Base-by-base conservation (phyloP, 1,140 invertebrate species). In the Drosophila lacteicornis region DNA sequence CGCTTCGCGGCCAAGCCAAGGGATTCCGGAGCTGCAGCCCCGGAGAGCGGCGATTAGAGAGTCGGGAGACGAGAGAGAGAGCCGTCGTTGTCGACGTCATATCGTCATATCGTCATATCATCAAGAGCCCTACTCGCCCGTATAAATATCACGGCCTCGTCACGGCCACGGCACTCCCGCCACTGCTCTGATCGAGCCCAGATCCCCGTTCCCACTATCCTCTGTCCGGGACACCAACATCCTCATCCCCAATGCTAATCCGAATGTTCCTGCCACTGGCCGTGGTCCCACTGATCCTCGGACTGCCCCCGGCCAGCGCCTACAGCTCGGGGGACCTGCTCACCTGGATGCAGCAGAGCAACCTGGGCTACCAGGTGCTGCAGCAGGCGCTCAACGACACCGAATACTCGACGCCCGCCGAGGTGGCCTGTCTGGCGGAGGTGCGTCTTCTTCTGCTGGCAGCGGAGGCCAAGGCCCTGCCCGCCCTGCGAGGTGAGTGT, bases 341-440 rank as follows among this genome's bases (percentile, higher is more conserved):
- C 2, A 67, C 42, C 11, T 90, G 86, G 86, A 40, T 91, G 68
- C 86, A 91, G 58, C 33, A 36, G 0, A 91, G 82, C 43, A 90
- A 91, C 38, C 66, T 90, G 25, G 85, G 86, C 25, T 79, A 76
- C 30, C 86, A 82, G 55, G 86, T 90, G 19, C 61, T 90, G 3
- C 69, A 79, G 25, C 75, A 85, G 56, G 78, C 79, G 2, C 13
- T 49, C 19, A 65, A 45, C 8, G 47, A 53, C 12, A 75, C 42
- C 25, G 38, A 42, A 9, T 58, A 38, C n/a, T 19, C 43, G 7
- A 27, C 43, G 4, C 40, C 33, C 3, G 8, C 12, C 12, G 80
- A 84, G 45, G 25, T 8, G 4, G 22, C 30, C 17, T 88, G 84
- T 27, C 17, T 58, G 49, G 51, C 27, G 0, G 42, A 90, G 8